Evolutionary conservation across 2,113 vertebrate species (phyloP).

Genomic region (Syngnathus typhle): DNA sequence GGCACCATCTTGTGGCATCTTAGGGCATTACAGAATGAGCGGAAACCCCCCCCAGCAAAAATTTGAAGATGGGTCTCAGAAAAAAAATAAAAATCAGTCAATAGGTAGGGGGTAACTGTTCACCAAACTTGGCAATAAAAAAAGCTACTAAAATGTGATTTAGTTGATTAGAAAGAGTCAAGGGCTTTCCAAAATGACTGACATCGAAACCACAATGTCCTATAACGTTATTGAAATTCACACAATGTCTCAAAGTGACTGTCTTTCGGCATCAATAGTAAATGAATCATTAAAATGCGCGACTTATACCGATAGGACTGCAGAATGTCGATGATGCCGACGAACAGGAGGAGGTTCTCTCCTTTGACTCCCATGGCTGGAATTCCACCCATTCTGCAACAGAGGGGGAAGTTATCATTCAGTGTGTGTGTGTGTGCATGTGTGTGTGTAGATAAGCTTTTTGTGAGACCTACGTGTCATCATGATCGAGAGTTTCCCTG

Average conservation of each 20-base stretch:
- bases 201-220: background rate
- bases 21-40: background rate
- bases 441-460: no score
- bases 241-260: background rate
- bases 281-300: slow-evolving; percentile 3
- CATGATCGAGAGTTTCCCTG: slow-evolving; percentile 84
- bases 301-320: slow-evolving; percentile 88
- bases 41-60: background rate
- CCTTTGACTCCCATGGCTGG: slow-evolving; percentile 86
- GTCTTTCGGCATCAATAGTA: background rate
- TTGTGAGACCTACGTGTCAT: slow-evolving; percentile 80
- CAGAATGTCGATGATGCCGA: slow-evolving; percentile 96
- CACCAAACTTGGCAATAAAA: background rate
- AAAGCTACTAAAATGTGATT: background rate
- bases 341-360: slow-evolving; percentile 86
- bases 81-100: background rate
- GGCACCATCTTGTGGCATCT: background rate
- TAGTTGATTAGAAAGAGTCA: background rate
- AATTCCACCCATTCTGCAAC: slow-evolving; percentile 90
- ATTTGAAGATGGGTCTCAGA: background rate
- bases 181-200: background rate
- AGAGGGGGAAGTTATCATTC: slow-evolving; percentile 6
- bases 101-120: background rate
- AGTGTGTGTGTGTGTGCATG: background rate
- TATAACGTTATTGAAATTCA: background rate